Base-by-base conservation (phyloP, 2,797 vertebrate species). In the Acanthopagrus latus region DNA sequence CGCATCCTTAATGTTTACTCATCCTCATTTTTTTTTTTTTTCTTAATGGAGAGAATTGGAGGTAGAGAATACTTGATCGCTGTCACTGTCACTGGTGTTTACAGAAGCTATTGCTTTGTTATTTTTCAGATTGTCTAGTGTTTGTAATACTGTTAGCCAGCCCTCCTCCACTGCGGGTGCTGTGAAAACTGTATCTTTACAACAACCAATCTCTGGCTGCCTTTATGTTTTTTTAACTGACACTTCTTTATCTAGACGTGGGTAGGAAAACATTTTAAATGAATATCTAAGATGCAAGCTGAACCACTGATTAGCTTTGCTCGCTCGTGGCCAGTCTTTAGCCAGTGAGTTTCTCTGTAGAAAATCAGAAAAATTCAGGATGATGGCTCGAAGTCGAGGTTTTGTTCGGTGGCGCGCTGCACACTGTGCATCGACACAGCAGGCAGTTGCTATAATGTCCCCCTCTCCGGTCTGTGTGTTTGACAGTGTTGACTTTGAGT, bases 21-120 rank as follows among this genome's bases (percentile, higher is more conserved):
- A 65, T 76, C 69, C 81, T 66, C 21, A 62, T 79, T 66, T 71
- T 70, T 72, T 73, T 25, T 25, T 25, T 25, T n/a, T n/a, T n/a
- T n/a, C n/a, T 79, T 70, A 79, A 17, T 18, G 29, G 67, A 73
- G 83, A 79, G 57, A 80, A 64, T 55, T 29, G 66, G 79, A 86
- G 52, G 83, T 81, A 78, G 83, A 86, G 68, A 84, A 85, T 86
- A 91, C 86, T 88, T 87, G 85, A 90, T 89, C 78, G 86, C 89
- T 82, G 82, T 85, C 84, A 83, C 84, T 88, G 78, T 92, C 86
- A 89, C 71, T 88, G 78, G 86, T 89, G 92, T 93, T 94, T 94
- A 93, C 93, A 91, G 85, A 90, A 87, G 89, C 84, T 84, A 87
- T 82, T 74, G 72, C 88, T 89, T 82, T 87, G 67, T 83, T 85